A percentile compares a stretch with the other conserved stretches of the same genome.
Evolutionary conservation across 2,113 vertebrate species (phyloP).

Genomic region (Cochlearius cochlearius): DNA sequence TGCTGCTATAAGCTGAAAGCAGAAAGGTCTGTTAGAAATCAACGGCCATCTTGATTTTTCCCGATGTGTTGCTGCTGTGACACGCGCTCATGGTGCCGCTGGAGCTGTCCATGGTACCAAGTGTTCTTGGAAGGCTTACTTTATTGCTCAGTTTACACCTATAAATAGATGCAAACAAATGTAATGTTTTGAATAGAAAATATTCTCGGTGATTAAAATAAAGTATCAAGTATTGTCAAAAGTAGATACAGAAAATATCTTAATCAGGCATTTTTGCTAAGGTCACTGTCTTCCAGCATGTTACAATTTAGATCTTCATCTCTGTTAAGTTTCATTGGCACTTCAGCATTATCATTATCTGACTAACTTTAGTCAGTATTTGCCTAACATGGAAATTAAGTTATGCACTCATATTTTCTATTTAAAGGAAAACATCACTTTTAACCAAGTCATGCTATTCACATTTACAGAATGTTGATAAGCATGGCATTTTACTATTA

Average conservation of each 20-base stretch:
- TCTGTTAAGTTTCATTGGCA: neutral
- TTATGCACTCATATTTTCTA: neutral
- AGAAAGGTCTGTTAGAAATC: neutral
- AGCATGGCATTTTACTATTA: neutral
- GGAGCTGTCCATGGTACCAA: slow-evolving; percentile 29
- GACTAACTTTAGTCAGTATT: neutral
- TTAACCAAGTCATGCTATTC: neutral
- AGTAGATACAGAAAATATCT: neutral
- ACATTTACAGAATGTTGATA: neutral
- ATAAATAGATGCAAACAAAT: neutral
- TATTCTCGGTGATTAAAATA: neutral
- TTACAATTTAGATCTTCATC: neutral
- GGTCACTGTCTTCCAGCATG: neutral
- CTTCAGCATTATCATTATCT: neutral
- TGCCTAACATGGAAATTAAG: neutral
- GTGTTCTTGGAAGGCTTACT: accelerated
- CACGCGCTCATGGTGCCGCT: accelerated
- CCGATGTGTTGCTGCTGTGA: accelerated
- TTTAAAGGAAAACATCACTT: neutral
- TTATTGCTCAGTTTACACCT: neutral
- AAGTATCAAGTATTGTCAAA: neutral
- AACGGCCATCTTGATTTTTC: accelerated
- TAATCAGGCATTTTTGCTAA: neutral
- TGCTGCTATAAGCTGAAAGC: neutral
- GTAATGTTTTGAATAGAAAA: neutral